phyloP scores from a whole-genome alignment of 2,113 vertebrate genomes.

The Gorsachius goisagi region DNA sequence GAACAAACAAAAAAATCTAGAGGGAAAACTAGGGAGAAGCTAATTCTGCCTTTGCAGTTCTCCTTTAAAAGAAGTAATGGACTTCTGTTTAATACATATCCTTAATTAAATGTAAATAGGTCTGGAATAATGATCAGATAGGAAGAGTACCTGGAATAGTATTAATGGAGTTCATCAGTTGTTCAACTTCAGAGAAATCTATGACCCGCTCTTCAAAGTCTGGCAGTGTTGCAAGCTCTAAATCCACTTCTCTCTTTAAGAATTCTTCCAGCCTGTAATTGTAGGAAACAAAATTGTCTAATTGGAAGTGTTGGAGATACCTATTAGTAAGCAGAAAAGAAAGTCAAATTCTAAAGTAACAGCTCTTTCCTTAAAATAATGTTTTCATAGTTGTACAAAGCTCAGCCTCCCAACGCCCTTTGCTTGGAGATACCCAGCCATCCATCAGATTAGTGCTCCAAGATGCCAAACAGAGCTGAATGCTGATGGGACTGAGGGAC shows the following conservation, averaged over 20 bases:
- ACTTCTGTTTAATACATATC: not conserved
- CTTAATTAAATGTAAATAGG: not conserved
- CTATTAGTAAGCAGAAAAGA: not conserved
- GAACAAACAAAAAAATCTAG: not conserved
- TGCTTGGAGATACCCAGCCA: not conserved
- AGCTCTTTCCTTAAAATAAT: not conserved
- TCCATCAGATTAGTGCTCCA: not conserved
- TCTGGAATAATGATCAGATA: not conserved
- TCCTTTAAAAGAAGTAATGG: not conserved
- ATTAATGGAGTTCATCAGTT: conserved; percentile 90
- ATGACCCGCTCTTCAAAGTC: conserved; percentile 80
- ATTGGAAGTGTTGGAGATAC: not conserved
- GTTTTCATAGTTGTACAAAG: not conserved
- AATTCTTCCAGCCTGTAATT: conserved; percentile 82
- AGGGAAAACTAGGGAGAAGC: not conserved
- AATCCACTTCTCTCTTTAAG: conserved; percentile 78
- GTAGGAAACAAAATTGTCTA: not conserved
- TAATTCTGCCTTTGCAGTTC: not conserved
- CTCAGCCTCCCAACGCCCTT: not conserved
- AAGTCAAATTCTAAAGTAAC: not conserved
- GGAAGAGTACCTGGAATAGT: conserved; percentile 80
- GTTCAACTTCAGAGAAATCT: conserved; percentile 87
- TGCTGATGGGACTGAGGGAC: not conserved
- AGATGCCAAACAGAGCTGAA: not conserved
- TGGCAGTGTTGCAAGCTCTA: conserved; percentile 76